These are phyloP conservation scores for Micromussa lordhowensis DNA, from an alignment of 92 coral and sea anemone genomes.

Conservation along the genomic window DNA sequence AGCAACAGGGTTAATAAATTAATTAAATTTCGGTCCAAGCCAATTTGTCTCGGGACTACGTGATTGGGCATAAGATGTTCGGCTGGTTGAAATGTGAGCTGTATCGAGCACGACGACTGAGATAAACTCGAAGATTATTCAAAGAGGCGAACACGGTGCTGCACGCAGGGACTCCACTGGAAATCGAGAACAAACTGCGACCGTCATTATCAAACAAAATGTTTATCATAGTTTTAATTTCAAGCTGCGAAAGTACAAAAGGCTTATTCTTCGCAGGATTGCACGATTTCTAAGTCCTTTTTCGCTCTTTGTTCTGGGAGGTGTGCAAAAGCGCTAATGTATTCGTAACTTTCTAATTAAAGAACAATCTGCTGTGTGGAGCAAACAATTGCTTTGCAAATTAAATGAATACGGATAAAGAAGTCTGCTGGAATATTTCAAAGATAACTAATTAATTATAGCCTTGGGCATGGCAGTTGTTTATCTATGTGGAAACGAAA, in stretches of 20 bases:
- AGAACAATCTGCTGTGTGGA: constrained; percentile 85
- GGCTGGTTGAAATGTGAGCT: neutral
- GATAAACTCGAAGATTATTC: constrained; percentile 4
- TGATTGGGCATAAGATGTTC: constrained; percentile 16
- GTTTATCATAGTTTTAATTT: constrained; percentile 70
- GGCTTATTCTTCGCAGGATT: constrained; percentile 35
- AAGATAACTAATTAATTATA: constrained; percentile 79
- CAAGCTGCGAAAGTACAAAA: constrained; percentile 68
- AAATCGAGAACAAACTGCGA: constrained; percentile 38
- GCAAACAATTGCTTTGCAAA: constrained; percentile 89
- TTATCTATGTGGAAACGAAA: constrained; percentile 51
- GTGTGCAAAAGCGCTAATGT: constrained; percentile 73
- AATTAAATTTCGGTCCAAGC: constrained; percentile 71
- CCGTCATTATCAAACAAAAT: constrained; percentile 53
- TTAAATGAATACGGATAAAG: constrained; percentile 84
- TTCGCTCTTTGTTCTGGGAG: constrained; percentile 60
- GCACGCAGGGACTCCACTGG: constrained; percentile 51
- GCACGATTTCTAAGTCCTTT: constrained; percentile 35
- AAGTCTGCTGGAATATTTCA: constrained; percentile 57
- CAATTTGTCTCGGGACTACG: constrained; percentile 12
- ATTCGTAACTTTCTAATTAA: constrained; percentile 89
- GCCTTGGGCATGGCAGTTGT: constrained; percentile 75
- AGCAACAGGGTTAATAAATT: constrained; percentile 78
- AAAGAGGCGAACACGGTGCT: constrained; percentile 11
- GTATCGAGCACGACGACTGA: neutral